Evolutionary conservation across 2,888 invertebrate genomes (phyloP).

Genomic region (Mamestra brassicae): DNA sequence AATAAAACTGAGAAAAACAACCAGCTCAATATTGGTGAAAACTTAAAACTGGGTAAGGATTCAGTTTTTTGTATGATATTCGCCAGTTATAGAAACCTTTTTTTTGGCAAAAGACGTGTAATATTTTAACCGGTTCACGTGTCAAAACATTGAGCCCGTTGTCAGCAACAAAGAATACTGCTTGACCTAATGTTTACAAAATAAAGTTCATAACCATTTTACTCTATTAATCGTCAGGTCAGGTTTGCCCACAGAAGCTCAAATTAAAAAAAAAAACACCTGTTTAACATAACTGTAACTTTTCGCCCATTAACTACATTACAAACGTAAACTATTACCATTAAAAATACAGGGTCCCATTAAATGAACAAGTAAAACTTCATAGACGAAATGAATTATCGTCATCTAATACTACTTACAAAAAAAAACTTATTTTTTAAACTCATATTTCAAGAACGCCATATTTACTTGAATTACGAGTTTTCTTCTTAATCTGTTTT

Average conservation of each 20-base stretch:
- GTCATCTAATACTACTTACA: neutral
- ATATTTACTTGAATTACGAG: neutral
- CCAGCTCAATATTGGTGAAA: neutral
- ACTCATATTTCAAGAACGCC: neutral
- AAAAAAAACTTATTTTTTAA: neutral
- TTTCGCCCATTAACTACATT: neutral
- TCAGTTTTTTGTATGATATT: neutral
- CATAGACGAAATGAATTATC: neutral
- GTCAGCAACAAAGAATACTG: neutral
- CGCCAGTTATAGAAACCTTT: neutral
- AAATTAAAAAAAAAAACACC: conserved; percentile 4
- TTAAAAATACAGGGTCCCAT: conserved; percentile 1
- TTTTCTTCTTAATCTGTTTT: neutral
- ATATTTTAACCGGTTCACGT: neutral
- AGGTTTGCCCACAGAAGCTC: neutral
- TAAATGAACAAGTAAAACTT: neutral
- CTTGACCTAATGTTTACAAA: neutral
- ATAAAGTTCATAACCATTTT: neutral
- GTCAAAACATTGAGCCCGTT: neutral
- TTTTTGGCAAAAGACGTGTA: neutral
- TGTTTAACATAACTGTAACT: neutral
- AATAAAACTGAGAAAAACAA: neutral
- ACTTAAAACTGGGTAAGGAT: neutral
- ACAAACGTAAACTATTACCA: conserved; percentile 15
- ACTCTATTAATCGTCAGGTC: too few relatives aligned